Evolutionary conservation across 1,140 invertebrate species (phyloP).

Genomic region (Brachionus calyciflorus): DNA sequence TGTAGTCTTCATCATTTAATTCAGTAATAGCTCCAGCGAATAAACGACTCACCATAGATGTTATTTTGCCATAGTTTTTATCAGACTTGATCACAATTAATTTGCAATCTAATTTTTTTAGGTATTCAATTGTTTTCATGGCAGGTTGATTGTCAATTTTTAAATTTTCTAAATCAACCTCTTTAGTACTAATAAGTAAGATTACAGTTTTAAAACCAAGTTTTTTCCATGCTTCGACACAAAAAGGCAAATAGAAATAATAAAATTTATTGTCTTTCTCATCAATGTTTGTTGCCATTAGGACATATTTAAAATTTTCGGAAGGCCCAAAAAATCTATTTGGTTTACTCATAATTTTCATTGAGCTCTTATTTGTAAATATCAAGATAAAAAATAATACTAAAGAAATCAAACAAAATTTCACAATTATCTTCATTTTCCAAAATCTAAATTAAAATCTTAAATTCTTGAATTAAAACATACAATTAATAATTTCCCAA

Average conservation of each 20-base stretch:
- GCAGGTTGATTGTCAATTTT: neutral
- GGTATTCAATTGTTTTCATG: neutral
- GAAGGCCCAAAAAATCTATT: no score
- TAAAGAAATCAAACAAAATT: no score
- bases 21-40: neutral
- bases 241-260: neutral
- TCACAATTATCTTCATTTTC: no score
- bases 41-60: neutral
- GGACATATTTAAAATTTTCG: no score
- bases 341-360: no score
- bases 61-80: neutral
- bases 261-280: neutral
- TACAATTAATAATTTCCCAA: no score
- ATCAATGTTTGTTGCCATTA: neutral
- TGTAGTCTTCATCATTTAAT: neutral
- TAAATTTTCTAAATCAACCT: neutral
- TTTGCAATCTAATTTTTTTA: neutral
- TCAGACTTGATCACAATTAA: neutral
- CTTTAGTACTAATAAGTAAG: neutral
- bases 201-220: neutral
- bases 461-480: no score
- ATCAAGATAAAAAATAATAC: no score
- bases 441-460: no score
- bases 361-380: no score
- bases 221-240: neutral